phyloP scores from a whole-genome alignment of 2,888 invertebrate species.

The Drosophila anomelani region DNA sequence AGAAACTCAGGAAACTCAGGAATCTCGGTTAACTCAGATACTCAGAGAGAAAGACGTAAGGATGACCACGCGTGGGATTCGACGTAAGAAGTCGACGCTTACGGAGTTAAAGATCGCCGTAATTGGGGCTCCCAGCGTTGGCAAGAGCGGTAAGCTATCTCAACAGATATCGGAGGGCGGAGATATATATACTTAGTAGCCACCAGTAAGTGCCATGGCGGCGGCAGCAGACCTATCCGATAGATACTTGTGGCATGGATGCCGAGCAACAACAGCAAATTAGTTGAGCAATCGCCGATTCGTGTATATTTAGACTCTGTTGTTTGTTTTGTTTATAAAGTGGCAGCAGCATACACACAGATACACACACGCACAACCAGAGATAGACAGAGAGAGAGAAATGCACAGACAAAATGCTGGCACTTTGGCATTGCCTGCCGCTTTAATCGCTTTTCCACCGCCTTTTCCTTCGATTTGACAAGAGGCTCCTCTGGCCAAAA shows the following conservation, averaged over 20 bases:
- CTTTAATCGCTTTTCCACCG: constrained; percentile 67
- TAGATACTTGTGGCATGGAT: constrained; percentile 48
- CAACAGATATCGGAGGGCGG: neutral
- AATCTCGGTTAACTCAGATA: constrained; percentile 4
- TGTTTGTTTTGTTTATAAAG: constrained; percentile 80
- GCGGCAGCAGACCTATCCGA: constrained; percentile 34
- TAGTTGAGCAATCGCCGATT: constrained; percentile 78
- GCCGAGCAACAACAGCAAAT: constrained; percentile 76
- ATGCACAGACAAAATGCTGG: constrained; percentile 34
- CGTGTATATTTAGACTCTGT: constrained; percentile 74
- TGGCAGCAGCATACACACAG: constrained; percentile 65
- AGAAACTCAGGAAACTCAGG: neutral
- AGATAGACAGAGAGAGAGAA: neutral
- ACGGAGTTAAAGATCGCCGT: constrained; percentile 96
- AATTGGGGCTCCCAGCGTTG: constrained; percentile 94
- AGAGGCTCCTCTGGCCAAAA: constrained; percentile 46
- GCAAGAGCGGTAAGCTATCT: constrained; percentile 92
- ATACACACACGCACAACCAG: constrained; percentile 3
- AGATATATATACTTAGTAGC: constrained; percentile 1
- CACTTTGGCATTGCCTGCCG: constrained; percentile 54
- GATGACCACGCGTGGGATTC: constrained; percentile 92
- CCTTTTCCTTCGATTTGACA: constrained; percentile 64
- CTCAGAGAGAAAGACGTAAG: constrained; percentile 16
- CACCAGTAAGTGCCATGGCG: constrained; percentile 11
- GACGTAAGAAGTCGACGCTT: constrained; percentile 94